These are phyloP conservation scores for Bothrops jararaca DNA, from an alignment of 2,113 vertebrate genomes.

Conservation along the genomic window DNA sequence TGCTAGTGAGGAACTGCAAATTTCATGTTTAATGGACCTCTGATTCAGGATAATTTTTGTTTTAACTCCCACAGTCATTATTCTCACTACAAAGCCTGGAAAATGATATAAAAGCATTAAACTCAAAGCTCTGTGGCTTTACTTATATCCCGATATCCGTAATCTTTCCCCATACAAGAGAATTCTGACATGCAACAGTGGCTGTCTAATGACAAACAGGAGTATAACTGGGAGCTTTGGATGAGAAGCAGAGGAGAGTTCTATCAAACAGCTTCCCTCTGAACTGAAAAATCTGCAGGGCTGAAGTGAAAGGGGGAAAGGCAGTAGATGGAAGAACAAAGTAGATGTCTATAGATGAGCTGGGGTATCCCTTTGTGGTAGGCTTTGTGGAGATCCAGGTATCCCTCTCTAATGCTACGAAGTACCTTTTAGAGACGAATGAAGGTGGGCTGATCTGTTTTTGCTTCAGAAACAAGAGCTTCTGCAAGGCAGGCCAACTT, in stretches of 20 bases:
- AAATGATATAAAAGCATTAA: constrained; percentile 39
- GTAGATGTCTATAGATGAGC: neutral
- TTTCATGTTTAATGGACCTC: neutral
- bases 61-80: neutral
- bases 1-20: neutral
- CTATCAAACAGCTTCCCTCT: neutral
- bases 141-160: neutral
- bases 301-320: neutral
- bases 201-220: neutral
- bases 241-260: neutral
- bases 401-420: neutral
- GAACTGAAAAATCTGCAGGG: neutral
- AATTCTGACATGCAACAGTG: neutral
- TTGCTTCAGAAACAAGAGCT: neutral
- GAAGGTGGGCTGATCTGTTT: neutral
- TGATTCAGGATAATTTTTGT: neutral
- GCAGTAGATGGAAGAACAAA: neutral
- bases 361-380: neutral
- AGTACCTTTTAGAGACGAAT: neutral
- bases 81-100: neutral
- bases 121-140: constrained; percentile 27
- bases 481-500: neutral
- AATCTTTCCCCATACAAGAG: neutral
- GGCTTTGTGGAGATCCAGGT: neutral
- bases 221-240: neutral